These are phyloP conservation scores for Margaritifera margaritifera DNA, from an alignment of 2,888 invertebrate genomes.

Conservation along the genomic window DNA sequence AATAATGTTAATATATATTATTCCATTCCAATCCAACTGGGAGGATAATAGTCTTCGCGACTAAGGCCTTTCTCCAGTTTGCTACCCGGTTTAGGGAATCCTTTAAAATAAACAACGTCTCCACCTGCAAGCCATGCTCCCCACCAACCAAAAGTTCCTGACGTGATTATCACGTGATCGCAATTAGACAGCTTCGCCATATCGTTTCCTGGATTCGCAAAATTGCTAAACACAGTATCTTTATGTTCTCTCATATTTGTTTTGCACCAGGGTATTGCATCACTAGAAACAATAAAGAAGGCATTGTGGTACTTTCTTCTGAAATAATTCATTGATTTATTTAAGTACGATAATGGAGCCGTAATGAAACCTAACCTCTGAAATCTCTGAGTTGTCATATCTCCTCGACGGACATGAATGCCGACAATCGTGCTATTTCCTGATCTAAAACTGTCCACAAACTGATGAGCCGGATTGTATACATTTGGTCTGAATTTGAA, in stretches of 20 bases:
- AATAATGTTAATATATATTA: not conserved
- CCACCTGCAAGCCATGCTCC: conserved; percentile 29
- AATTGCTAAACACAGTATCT: conserved; percentile 9
- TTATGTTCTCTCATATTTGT: conserved; percentile 17
- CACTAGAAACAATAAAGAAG: conserved; percentile 45
- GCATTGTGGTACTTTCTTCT: conserved; percentile 29
- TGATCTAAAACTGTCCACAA: too few species aligned
- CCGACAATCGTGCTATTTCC: too few species aligned
- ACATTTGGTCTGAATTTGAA: too few species aligned
- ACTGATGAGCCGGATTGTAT: too few species aligned
- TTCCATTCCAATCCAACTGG: conserved; percentile 18
- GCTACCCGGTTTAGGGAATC: conserved; percentile 21
- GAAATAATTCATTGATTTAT: conserved; percentile 43
- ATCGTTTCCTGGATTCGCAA: conserved; percentile 7
- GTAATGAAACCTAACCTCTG: conserved; percentile 41
- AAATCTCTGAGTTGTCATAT: conserved; percentile 26
- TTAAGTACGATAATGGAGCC: conserved; percentile 39
- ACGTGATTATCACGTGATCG: conserved; percentile 29
- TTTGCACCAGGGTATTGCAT: conserved; percentile 45
- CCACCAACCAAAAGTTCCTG: conserved; percentile 37
- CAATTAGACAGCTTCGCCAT: conserved; percentile 20
- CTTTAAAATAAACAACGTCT: conserved; percentile 20
- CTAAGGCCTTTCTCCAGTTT: conserved; percentile 12
- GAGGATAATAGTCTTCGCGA: conserved; percentile 18
- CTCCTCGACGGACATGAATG: conserved; percentile 43